phyloP scores from a whole-genome alignment of 2,113 vertebrate species.

The Python bivittatus region DNA sequence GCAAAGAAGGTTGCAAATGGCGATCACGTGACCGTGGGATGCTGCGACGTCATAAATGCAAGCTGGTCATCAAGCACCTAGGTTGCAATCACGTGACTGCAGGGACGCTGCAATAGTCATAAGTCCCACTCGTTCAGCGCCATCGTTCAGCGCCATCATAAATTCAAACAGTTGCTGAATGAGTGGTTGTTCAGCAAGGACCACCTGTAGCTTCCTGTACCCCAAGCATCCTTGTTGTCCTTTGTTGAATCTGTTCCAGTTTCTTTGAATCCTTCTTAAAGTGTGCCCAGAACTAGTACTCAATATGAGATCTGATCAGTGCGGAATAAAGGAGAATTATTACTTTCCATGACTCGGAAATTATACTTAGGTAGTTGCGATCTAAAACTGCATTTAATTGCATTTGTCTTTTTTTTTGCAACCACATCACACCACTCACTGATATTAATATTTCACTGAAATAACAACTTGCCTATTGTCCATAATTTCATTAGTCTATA shows the following conservation, averaged over 20 bases:
- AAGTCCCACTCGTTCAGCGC: neutral
- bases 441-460: neutral
- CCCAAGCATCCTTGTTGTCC: neutral
- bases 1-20: neutral
- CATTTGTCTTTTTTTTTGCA: neutral
- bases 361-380: neutral
- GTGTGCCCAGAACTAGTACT: neutral
- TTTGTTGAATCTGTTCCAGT: neutral
- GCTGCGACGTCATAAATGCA: neutral
- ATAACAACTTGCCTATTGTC: neutral
- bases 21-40: neutral
- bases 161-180: neutral
- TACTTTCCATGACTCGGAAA: neutral
- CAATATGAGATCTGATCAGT: neutral
- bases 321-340: neutral
- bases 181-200: neutral
- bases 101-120: neutral
- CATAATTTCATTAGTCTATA: neutral
- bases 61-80: neutral
- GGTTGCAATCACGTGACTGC: neutral
- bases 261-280: neutral
- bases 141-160: too few species aligned
- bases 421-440: neutral
- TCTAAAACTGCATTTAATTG: neutral
- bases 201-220: neutral